Evolutionary conservation across 2,113 vertebrate species (phyloP).

Genomic region (Prionailurus viverrinus): DNA sequence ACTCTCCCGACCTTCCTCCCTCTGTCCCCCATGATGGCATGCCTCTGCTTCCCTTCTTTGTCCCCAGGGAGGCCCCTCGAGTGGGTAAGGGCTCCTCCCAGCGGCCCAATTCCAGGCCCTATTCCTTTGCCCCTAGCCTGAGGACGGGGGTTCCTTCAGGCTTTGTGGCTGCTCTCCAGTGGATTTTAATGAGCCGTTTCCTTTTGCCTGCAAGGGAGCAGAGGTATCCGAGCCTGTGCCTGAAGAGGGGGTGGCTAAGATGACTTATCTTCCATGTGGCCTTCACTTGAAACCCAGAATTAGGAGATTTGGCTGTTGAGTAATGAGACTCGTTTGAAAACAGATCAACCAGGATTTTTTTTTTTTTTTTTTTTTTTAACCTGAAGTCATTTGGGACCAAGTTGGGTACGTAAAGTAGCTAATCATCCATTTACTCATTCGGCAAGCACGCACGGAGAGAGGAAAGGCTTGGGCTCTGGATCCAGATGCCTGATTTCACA

Average conservation of each 20-base stretch:
- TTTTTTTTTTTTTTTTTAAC: neutral
- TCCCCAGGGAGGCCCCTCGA: neutral
- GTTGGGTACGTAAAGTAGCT: neutral
- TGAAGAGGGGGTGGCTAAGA: neutral
- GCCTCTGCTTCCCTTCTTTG: neutral
- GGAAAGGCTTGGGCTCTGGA: neutral
- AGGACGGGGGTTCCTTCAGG: fast-evolving
- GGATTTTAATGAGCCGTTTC: neutral
- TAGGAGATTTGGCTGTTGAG: neutral
- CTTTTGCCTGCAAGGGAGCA: neutral
- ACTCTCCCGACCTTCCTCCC: neutral
- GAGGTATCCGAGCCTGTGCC: neutral
- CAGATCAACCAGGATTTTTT: neutral
- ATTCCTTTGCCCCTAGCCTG: neutral
- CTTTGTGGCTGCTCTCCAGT: neutral
- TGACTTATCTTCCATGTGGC: neutral
- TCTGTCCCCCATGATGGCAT: no score
- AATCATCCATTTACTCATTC: neutral
- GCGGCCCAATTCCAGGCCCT: neutral
- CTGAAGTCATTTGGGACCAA: neutral
- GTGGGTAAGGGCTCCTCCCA: neutral
- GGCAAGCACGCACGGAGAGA: neutral
- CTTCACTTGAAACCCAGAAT: conserved; percentile 11
- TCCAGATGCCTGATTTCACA: no score
- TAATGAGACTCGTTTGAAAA: neutral